These are phyloP conservation scores for Papilio glaucus DNA, from an alignment of 1,140 invertebrate species.

Conservation along the genomic window DNA sequence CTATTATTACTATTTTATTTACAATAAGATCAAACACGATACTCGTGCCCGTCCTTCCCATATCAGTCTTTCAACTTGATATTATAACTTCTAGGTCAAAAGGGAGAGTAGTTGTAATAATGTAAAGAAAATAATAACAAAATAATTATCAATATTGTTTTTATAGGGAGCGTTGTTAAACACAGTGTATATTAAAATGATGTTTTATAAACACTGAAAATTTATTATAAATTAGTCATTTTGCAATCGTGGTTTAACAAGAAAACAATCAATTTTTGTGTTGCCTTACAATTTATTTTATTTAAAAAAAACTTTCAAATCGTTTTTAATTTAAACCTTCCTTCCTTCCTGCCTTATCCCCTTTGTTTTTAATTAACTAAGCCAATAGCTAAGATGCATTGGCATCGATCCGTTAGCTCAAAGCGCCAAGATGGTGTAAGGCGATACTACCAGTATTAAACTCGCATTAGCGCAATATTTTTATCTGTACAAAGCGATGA, in stretches of 20 bases:
- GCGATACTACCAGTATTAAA: conserved; percentile 26
- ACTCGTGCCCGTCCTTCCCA: no score
- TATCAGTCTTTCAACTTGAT: not conserved
- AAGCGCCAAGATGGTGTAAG: conserved; percentile 23
- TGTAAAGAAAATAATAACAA: conserved; percentile 25
- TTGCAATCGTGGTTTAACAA: not conserved
- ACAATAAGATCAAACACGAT: no score
- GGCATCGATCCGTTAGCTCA: conserved; percentile 41
- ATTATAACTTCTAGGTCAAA: no score
- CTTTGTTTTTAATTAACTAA: conserved; percentile 26
- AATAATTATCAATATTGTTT: conserved; percentile 4
- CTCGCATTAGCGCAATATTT: conserved; percentile 26
- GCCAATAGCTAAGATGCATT: conserved; percentile 41
- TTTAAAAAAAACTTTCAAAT: conserved; percentile 15
- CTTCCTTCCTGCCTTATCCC: not conserved
- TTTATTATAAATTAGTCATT: no score
- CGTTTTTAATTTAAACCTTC: not conserved
- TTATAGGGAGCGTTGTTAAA: no score
- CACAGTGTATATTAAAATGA: no score
- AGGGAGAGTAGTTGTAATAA: not conserved
- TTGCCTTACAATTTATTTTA: not conserved
- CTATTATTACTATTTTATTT: no score
- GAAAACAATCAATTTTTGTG: not conserved
- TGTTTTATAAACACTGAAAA: no score
- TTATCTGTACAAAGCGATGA: not conserved